Percentiles rank a stretch among this genome's conserved stretches.
Conservation (phyloP, 2,888 invertebrate species). For the Stenotaenia linearis region DNA sequence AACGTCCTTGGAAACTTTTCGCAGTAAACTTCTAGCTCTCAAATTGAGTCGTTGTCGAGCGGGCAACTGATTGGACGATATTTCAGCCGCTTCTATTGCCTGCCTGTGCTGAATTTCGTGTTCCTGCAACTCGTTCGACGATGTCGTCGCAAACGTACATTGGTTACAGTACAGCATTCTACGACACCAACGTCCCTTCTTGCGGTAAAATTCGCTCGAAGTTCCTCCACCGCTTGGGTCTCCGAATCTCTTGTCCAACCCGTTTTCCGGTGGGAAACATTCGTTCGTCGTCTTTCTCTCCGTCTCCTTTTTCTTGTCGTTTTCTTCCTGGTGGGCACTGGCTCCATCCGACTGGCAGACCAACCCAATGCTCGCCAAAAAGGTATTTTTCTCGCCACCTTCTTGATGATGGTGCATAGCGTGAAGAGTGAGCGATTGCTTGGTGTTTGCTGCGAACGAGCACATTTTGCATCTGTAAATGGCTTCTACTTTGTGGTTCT, state of each 20-base stretch:
- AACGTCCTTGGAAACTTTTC: slow-evolving; percentile 41
- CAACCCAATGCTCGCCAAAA: not conserved
- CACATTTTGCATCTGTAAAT: slow-evolving; percentile 78
- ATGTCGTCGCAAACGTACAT: slow-evolving; percentile 56
- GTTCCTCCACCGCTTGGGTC: not conserved
- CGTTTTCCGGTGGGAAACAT: not conserved
- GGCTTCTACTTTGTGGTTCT: slow-evolving; percentile 73
- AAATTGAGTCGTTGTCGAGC: not conserved
- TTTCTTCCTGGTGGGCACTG: not conserved
- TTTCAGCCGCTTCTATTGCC: not conserved
- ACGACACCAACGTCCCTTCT: not conserved
- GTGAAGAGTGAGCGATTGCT: slow-evolving; percentile 84
- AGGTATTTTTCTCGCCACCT: not conserved
- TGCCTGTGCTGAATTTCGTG: slow-evolving; percentile 47
- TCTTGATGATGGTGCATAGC: slow-evolving; percentile 62
- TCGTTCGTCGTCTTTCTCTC: not conserved
- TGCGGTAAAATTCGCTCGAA: slow-evolving; percentile 27
- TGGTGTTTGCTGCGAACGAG: slow-evolving; percentile 85
- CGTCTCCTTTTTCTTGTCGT: not conserved
- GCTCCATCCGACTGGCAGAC: not conserved
- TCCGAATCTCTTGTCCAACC: not conserved
- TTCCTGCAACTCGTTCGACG: slow-evolving; percentile 57
- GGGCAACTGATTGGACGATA: not conserved
- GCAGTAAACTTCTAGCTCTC: not conserved
- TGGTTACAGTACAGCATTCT: slow-evolving; percentile 49